These are phyloP conservation scores for Coptodon rendalli DNA, from an alignment of 2,113 vertebrate genomes.

Conservation along the genomic window DNA sequence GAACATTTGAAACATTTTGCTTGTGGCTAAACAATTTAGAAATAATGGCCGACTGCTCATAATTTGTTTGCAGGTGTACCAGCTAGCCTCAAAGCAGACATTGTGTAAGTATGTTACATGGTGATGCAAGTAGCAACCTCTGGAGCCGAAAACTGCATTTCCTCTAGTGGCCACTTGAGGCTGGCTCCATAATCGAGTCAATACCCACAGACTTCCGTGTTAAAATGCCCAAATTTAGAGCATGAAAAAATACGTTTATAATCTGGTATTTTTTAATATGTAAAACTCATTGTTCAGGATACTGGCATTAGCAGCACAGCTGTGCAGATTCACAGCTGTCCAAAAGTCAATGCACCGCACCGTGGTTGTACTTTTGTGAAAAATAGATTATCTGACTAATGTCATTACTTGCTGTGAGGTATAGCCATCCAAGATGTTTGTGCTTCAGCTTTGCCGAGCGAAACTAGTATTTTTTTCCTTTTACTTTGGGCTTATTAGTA, in stretches of 20 bases:
- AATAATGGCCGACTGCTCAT: background rate
- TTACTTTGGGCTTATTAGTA: background rate
- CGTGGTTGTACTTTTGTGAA: rapidly evolving
- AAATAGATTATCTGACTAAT: background rate
- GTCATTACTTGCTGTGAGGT: background rate
- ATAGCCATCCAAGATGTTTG: background rate
- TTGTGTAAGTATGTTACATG: background rate
- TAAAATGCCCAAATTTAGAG: background rate
- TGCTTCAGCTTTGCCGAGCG: background rate
- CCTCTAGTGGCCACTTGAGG: background rate
- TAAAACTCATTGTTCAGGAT: background rate
- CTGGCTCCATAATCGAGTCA: background rate
- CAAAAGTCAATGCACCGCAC: background rate
- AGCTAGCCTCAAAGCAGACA: background rate
- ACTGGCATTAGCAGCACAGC: background rate
- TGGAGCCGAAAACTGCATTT: background rate
- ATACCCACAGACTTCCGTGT: rapidly evolving
- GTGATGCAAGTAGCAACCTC: background rate
- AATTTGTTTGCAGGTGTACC: background rate
- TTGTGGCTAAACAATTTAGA: background rate
- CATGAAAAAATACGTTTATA: background rate
- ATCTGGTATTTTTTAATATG: background rate
- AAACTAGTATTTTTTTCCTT: background rate
- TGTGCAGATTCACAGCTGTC: background rate
- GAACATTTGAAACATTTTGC: background rate